These are phyloP conservation scores for Tetragonula carbonaria DNA, from an alignment of 2,888 invertebrate genomes.

Conservation along the genomic window DNA sequence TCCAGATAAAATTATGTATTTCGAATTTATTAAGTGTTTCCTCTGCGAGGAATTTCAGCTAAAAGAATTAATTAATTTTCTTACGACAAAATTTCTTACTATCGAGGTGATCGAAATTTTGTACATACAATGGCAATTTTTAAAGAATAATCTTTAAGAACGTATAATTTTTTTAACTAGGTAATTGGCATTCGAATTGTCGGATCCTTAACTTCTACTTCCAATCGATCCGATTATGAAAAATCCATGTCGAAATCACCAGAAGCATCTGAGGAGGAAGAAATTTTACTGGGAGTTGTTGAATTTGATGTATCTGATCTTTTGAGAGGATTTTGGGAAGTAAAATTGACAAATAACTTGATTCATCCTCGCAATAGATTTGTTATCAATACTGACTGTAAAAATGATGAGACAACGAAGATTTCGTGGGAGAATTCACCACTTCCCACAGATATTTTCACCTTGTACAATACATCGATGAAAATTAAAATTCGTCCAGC, in stretches of 20 bases:
- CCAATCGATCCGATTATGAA: not conserved
- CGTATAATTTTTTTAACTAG: slow-evolving; percentile 13
- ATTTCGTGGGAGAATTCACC: slow-evolving; percentile 23
- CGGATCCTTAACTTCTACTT: not conserved
- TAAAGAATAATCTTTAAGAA: not conserved
- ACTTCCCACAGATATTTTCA: slow-evolving; percentile 27
- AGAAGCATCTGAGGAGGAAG: not conserved
- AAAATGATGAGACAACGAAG: not conserved
- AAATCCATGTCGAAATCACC: not conserved
- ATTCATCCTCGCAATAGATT: slow-evolving; percentile 29
- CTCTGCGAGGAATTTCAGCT: slow-evolving; percentile 38
- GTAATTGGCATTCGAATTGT: slow-evolving; percentile 36
- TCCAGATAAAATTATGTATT: slow-evolving; percentile 24
- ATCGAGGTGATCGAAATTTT: slow-evolving; percentile 41
- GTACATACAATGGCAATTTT: not conserved
- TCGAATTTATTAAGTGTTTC: slow-evolving; percentile 49
- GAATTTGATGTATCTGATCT: slow-evolving; percentile 50
- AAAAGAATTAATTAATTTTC: slow-evolving; percentile 41
- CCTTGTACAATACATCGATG: slow-evolving; percentile 18
- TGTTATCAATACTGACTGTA: not conserved
- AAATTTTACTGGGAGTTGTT: slow-evolving; percentile 44
- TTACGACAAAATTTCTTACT: slow-evolving; percentile 33
- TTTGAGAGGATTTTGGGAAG: slow-evolving; percentile 46
- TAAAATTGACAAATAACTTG: slow-evolving; percentile 27
- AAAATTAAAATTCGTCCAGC: slow-evolving; percentile 47